Evolutionary conservation across 1,140 invertebrate species (phyloP), one percentile per base, ranked within the genome.

Genomic region (Plodia interpunctella): DNA sequence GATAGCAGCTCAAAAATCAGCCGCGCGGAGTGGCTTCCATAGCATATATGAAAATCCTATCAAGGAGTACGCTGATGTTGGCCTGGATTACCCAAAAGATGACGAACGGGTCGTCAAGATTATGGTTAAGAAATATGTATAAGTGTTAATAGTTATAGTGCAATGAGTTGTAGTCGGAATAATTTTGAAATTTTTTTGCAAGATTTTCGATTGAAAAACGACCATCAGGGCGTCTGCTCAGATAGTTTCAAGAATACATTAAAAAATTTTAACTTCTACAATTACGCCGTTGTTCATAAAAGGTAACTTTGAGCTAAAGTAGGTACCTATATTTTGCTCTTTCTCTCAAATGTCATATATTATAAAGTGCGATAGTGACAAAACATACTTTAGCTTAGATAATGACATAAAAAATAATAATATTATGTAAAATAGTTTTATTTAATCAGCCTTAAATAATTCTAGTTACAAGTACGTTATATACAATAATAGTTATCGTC

Each of bases 61-160:
- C 0, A 73, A 59, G 13, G 79, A 88, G 35, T 49, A 83, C 0
- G 76, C 70, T 1, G 69, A 80, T n/a, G 19, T 54, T 0, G 85
- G 85, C 0, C 35, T 84, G 0, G 55, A 76, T 13, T 88, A 70
- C 25, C 83, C 85, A 0, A 59, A 38, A 15, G 72, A 79, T 19
- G 51, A 53, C 20, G 62, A 63, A 4, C 66, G 68, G 57, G 10
- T 54, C 2, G 52, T 86, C 2, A 86, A 85, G 57, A 51, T 82
- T 6, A 88, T 88, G 85, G 62, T 76, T 1, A 82, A 80, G 52
- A 76, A 68, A 59, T 79, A 65, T 38, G 53, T 69, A n/a, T 72
- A 63, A 53, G 38, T 5, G 13, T 35, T 3, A 35, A 25, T 3
- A 6, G 21, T 25, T 25, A 25, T 25, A 25, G n/a, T n/a, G n/a